These are phyloP conservation scores for Platichthys flesus DNA, from an alignment of 2,113 vertebrate species.

Conservation along the genomic window DNA sequence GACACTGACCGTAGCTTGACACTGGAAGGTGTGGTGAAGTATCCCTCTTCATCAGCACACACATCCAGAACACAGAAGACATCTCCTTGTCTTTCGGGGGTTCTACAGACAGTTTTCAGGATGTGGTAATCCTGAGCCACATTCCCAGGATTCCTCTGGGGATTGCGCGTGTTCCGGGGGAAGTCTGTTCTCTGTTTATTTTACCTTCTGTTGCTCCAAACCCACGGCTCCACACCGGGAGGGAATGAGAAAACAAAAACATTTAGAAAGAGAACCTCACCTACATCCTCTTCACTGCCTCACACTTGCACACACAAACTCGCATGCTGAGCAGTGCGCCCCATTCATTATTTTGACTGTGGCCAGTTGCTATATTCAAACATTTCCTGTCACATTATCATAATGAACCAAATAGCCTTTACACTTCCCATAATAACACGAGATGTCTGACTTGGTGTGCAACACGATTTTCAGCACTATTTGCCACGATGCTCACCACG, in stretches of 20 bases:
- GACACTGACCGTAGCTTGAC: not conserved
- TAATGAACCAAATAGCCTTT: too few relatives aligned
- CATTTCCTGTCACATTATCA: too few relatives aligned
- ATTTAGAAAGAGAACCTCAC: conserved; percentile 72
- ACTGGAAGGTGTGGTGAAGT: not conserved
- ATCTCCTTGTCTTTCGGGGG: conserved; percentile 19
- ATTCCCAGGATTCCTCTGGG: conserved; percentile 80
- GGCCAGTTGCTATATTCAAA: too few relatives aligned
- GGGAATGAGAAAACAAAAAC: conserved; percentile 77
- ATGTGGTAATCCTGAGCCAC: conserved; percentile 77
- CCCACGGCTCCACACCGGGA: conserved; percentile 69
- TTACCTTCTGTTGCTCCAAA: conserved; percentile 81
- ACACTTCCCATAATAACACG: too few relatives aligned
- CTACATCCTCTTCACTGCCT: conserved; percentile 70
- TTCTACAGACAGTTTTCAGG: conserved; percentile 67
- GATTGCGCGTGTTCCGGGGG: conserved; percentile 76
- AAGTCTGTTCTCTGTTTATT: conserved; percentile 81
- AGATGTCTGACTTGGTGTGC: too few relatives aligned
- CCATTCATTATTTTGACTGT: too few relatives aligned
- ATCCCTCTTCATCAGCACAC: conserved; percentile 4
- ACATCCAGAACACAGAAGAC: conserved; percentile 4
- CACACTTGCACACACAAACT: conserved; percentile 26
- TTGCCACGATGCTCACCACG: too few relatives aligned
- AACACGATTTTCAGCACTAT: too few relatives aligned
- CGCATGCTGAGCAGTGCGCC: too few relatives aligned